These are phyloP conservation scores for Acipenser oxyrinchus DNA, from an alignment of 2,797 vertebrate genomes.

Conservation along the genomic window DNA sequence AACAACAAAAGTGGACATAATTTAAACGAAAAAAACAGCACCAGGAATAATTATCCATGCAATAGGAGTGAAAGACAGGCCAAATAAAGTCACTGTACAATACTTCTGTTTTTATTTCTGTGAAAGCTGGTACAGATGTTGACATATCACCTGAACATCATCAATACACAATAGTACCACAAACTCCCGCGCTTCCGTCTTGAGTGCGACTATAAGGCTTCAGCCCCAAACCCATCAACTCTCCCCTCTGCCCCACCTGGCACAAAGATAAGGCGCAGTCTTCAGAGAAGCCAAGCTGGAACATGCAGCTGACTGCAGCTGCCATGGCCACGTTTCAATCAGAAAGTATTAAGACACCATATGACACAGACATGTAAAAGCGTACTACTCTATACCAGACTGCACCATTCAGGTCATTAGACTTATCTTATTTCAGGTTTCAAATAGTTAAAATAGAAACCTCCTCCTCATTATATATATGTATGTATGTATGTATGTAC, in stretches of 20 bases:
- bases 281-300: constrained; percentile 19
- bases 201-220: no score
- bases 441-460: no score
- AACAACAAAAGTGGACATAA: no score
- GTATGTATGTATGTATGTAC: no score
- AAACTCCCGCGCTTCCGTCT: background rate
- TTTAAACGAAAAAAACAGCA: no score
- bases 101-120: constrained; percentile 9
- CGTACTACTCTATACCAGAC: background rate
- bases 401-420: no score
- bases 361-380: constrained; percentile 11
- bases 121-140: constrained; percentile 16
- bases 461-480: no score
- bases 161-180: background rate
- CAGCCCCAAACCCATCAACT: no score
- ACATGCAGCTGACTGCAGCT: constrained; percentile 13
- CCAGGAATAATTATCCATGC: no score
- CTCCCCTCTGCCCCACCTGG: background rate
- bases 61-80: no score
- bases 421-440: no score
- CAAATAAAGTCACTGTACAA: no score
- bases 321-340: constrained; percentile 3
- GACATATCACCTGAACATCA: background rate
- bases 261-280: constrained; percentile 18
- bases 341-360: constrained; percentile 20